phyloP scores from a whole-genome alignment of 2,113 vertebrate species.

The Alouatta palliata region DNA sequence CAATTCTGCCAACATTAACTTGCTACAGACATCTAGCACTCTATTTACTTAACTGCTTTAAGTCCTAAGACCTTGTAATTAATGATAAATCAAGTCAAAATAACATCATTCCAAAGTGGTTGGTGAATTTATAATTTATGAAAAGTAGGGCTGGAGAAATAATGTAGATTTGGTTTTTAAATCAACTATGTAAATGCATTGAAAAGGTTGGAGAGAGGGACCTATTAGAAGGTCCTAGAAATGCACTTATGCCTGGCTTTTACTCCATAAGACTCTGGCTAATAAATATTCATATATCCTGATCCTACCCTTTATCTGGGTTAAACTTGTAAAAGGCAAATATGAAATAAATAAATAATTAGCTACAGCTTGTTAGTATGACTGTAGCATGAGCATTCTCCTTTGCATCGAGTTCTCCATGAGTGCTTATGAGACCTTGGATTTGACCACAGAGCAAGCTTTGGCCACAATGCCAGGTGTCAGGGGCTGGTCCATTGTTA shows the following conservation, averaged over 20 bases:
- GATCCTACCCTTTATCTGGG: slow-evolving; percentile 68
- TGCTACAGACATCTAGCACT: background rate
- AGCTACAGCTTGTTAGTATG: background rate
- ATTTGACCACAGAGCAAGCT: background rate
- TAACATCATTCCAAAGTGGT: slow-evolving; percentile 59
- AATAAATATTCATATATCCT: slow-evolving; percentile 82
- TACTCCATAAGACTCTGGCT: slow-evolving; percentile 62
- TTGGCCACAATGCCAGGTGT: background rate
- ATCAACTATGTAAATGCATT: slow-evolving; percentile 77
- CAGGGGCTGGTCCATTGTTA: background rate
- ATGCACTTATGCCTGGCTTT: slow-evolving; percentile 72
- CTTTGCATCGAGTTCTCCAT: background rate
- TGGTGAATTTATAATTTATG: slow-evolving; percentile 63
- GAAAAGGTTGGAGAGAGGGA: slow-evolving; percentile 52
- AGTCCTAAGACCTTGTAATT: slow-evolving; percentile 60
- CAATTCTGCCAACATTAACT: background rate
- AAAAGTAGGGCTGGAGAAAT: slow-evolving; percentile 60
- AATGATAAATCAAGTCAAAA: slow-evolving; percentile 68
- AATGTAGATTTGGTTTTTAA: slow-evolving; percentile 73
- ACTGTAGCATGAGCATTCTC: background rate
- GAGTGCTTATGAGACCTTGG: background rate
- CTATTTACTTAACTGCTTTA: slow-evolving; percentile 60
- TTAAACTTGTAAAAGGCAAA: slow-evolving; percentile 72
- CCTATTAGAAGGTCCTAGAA: slow-evolving; percentile 71
- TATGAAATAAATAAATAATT: slow-evolving; percentile 69